Evolutionary conservation across 1,140 invertebrate species (phyloP).

Genomic region (Drosophila elegans): DNA sequence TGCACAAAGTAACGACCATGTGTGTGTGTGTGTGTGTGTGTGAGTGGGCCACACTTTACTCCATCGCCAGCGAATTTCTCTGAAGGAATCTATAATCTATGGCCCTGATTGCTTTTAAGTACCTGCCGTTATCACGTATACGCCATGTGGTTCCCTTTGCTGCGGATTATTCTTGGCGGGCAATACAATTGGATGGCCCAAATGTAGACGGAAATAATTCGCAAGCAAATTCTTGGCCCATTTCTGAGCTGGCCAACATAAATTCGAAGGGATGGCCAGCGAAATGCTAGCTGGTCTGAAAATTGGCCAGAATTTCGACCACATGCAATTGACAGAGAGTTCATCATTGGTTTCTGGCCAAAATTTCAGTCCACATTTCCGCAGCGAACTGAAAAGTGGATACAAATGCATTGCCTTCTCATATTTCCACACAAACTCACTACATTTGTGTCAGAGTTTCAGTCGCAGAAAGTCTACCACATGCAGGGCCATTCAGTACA

Average conservation of each 20-base stretch:
- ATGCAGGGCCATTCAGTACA: constrained; percentile 7
- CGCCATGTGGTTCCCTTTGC: constrained; percentile 5
- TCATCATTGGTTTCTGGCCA: constrained; percentile 19
- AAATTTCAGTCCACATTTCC: constrained; percentile 18
- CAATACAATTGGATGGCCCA: constrained; percentile 3
- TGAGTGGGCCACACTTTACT: neutral
- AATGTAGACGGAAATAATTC: neutral
- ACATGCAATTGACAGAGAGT: constrained; percentile 13
- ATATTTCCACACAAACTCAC: constrained; percentile 6
- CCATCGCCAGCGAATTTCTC: neutral
- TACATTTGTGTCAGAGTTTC: constrained; percentile 6
- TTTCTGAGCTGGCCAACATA: neutral
- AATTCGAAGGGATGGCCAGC: neutral
- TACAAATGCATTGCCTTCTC: constrained; percentile 17
- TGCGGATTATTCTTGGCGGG: neutral
- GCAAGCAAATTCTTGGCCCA: neutral
- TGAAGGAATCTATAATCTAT: constrained; percentile 17
- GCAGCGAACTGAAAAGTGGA: constrained; percentile 22
- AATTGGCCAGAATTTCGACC: constrained; percentile 11
- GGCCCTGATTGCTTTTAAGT: neutral
- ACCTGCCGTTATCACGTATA: constrained; percentile 8
- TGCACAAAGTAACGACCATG: constrained; percentile 62
- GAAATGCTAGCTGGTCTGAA: neutral
- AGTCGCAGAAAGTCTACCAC: constrained; percentile 24
- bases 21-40: constrained; percentile 20